These are phyloP conservation scores for Aphelocoma californica DNA, from an alignment of 2,797 vertebrate species.

Conservation along the genomic window DNA sequence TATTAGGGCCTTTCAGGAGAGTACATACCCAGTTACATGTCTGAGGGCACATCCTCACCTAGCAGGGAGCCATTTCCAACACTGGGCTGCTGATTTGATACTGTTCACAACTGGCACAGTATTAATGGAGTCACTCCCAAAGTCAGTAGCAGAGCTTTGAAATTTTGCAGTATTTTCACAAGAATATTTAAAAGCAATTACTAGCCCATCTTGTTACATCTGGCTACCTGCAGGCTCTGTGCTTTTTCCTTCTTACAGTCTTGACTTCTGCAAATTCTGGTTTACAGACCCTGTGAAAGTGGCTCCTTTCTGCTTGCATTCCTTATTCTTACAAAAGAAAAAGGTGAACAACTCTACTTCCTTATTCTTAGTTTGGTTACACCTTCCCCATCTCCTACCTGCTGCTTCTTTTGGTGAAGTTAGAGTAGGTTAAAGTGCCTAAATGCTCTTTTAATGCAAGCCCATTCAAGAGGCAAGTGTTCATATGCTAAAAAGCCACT, in stretches of 20 bases:
- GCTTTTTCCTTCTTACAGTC: not conserved
- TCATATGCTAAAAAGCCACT: not conserved
- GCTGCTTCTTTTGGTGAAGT: not conserved
- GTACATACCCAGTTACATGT: not conserved
- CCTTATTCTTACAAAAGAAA: not conserved
- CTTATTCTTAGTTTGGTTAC: not conserved
- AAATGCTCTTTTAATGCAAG: not conserved
- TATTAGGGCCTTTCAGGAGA: not conserved
- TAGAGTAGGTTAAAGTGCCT: not conserved
- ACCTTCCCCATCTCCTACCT: not conserved
- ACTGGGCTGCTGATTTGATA: not conserved
- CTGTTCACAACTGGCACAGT: not conserved
- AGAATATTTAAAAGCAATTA: not conserved
- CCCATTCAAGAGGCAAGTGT: not conserved
- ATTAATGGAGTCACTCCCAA: not conserved
- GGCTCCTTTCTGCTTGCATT: not conserved
- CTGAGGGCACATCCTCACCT: not conserved
- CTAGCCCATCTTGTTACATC: not conserved
- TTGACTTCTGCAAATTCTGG: not conserved
- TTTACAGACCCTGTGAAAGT: not conserved
- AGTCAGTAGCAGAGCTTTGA: not conserved
- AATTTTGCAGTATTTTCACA: not conserved
- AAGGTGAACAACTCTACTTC: not conserved
- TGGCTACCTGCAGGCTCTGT: not conserved
- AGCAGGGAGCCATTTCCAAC: not conserved